phyloP scores from a whole-genome alignment of 2,888 invertebrate species.

The Cremastinae sp. region DNA sequence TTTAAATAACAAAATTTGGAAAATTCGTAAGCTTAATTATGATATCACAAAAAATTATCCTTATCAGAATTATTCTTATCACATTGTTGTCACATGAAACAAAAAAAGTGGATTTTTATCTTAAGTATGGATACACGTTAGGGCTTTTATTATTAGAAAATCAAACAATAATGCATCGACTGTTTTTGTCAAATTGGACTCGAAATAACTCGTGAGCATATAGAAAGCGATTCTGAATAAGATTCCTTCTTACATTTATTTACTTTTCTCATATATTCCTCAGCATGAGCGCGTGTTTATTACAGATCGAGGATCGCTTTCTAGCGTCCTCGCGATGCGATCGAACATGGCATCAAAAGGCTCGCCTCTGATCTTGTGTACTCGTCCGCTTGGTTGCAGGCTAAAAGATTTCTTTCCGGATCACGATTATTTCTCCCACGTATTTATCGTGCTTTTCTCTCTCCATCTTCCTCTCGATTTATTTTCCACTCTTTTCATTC shows the following conservation, averaged over 20 bases:
- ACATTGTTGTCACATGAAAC: no score
- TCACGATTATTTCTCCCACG: slow-evolving; percentile 38
- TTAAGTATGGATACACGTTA: no score
- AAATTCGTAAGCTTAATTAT: no score
- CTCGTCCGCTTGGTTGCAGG: slow-evolving; percentile 17
- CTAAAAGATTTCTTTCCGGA: slow-evolving; percentile 57
- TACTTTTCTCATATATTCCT: not conserved
- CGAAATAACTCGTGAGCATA: not conserved
- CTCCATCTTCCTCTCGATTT: slow-evolving; percentile 11
- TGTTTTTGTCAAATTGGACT: no score
- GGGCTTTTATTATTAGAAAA: no score
- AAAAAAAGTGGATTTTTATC: no score
- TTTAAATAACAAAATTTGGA: no score
- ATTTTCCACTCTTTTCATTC: slow-evolving; percentile 23
- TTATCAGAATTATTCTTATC: no score
- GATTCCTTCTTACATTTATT: slow-evolving; percentile 24
- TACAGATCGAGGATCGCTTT: slow-evolving; percentile 53
- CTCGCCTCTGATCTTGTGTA: slow-evolving; percentile 40
- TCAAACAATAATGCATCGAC: no score
- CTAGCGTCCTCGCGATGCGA: slow-evolving; percentile 36
- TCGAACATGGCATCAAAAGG: slow-evolving; percentile 40
- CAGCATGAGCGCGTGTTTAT: slow-evolving; percentile 8
- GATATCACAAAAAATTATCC: no score
- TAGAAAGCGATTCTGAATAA: slow-evolving; percentile 40
- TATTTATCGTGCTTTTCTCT: slow-evolving; percentile 16